Base-by-base conservation (phyloP, 2,113 vertebrate species). In the Dipodomys ordii region DNA sequence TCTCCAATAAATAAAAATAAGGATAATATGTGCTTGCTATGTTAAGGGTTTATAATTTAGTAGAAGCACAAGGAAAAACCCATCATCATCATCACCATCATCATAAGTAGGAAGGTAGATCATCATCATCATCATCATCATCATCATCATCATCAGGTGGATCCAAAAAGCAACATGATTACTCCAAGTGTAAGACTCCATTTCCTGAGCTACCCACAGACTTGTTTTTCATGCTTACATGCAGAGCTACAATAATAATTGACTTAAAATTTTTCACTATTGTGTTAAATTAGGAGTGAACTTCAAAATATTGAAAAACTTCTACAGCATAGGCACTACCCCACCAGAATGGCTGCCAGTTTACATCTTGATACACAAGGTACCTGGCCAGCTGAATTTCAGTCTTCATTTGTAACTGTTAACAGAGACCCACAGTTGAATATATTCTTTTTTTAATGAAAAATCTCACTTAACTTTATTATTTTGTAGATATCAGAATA, bases 401-500 rank as follows among this genome's bases (percentile, higher is more conserved):
- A 87, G 35, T n/a, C 68, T 87, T 81, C 35, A 73, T 72, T 49
- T 72, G 15, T 57, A 83, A 87, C 78, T 67, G 6, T 7, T 53
- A 76, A 88, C 39, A 57, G 5, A 46, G 13, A 35, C 68, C 57
- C 35, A 9, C 7, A 60, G 11, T 32, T 73, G 68, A 78, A 87
- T 53, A 57, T 57, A 57, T 57, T 57, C 53, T 57, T 18, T 57
- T 49, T 78, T 65, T 87, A 91, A 68, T 83, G 35, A 60, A 44
- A 68, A 9, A 4, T 79, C 4, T 76, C 79, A 2, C 64, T 93
- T 80, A 80, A 12, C 49, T 30, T 82, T 95, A 53, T 25, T 84
- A 72, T 90, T 94, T 86, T 83, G 3, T 64, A 30, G 57, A 87
- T 39, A 90, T 82, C 5, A 88, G 46, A 65, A 49, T 57, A 77